Evolutionary conservation across 2,888 invertebrate genomes (phyloP).

Genomic region (Cyclophora albipunctata): DNA sequence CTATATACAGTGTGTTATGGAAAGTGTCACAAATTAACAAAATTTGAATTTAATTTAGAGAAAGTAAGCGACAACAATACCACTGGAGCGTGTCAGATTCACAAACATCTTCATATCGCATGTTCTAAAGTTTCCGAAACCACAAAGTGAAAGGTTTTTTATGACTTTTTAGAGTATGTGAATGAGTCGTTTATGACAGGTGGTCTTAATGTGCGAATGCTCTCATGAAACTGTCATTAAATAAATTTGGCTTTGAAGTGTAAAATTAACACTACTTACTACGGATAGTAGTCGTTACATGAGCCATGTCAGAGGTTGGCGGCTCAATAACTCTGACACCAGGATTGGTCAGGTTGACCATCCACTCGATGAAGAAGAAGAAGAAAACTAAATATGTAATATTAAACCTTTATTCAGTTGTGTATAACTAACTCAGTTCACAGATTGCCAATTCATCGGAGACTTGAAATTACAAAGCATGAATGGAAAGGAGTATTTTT

Average conservation of each 20-base stretch:
- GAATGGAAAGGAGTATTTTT: too few species aligned
- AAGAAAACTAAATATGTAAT: too few species aligned
- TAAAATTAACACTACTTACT: conserved; percentile 6
- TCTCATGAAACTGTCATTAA: conserved; percentile 14
- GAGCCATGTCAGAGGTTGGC: too few species aligned
- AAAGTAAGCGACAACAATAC: conserved; percentile 30
- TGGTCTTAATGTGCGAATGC: conserved; percentile 27
- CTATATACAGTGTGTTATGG: conserved; percentile 5
- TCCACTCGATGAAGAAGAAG: too few species aligned
- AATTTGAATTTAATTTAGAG: conserved; percentile 8
- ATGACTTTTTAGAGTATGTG: conserved; percentile 10
- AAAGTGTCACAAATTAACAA: conserved; percentile 25
- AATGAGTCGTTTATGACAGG: conserved; percentile 26
- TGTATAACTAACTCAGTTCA: too few species aligned
- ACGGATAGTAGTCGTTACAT: too few species aligned
- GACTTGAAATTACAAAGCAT: too few species aligned
- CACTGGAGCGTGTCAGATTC: conserved; percentile 48
- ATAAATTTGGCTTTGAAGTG: conserved; percentile 11
- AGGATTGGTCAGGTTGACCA: not conserved
- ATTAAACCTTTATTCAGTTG: too few species aligned
- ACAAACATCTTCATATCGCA: conserved; percentile 41
- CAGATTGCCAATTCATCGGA: too few species aligned
- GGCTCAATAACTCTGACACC: too few species aligned
- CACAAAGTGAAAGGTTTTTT: conserved; percentile 42
- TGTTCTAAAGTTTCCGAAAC: conserved; percentile 48